These are phyloP conservation scores for Pogonocichla stellata DNA, from an alignment of 2,113 vertebrate species.

Conservation along the genomic window DNA sequence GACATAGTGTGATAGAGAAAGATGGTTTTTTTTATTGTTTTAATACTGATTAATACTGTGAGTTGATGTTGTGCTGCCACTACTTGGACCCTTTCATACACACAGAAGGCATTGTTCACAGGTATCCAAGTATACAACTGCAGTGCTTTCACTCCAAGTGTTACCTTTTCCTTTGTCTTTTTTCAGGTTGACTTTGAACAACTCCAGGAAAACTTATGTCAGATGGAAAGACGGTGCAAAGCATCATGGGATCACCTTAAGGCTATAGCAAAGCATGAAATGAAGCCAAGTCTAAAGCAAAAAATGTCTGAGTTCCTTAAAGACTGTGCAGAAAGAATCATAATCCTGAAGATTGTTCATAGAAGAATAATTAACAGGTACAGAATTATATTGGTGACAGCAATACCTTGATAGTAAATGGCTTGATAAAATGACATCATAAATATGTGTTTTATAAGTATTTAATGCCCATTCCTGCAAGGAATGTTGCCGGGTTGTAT, in stretches of 20 bases:
- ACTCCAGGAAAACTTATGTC: slow-evolving; percentile 93
- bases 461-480: background rate
- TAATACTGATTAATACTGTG: background rate
- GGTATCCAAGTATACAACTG: background rate
- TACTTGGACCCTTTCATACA: background rate
- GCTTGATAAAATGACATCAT: background rate
- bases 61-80: background rate
- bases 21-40: background rate
- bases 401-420: background rate
- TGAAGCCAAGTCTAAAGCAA: slow-evolving; percentile 91
- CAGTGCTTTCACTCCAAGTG: background rate
- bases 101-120: background rate
- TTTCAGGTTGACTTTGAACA: slow-evolving; percentile 97
- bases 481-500: background rate
- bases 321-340: slow-evolving; percentile 95
- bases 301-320: slow-evolving; percentile 97
- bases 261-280: slow-evolving; percentile 96
- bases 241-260: slow-evolving; percentile 99
- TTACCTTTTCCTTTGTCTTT: slow-evolving; percentile 10
- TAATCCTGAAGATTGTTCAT: slow-evolving; percentile 95
- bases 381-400: background rate
- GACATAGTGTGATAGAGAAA: background rate
- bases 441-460: background rate
- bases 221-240: slow-evolving; percentile 96
- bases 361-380: slow-evolving; percentile 97